Conservation (phyloP, 2,113 vertebrate species). For the Phrynosoma blainvillii region DNA sequence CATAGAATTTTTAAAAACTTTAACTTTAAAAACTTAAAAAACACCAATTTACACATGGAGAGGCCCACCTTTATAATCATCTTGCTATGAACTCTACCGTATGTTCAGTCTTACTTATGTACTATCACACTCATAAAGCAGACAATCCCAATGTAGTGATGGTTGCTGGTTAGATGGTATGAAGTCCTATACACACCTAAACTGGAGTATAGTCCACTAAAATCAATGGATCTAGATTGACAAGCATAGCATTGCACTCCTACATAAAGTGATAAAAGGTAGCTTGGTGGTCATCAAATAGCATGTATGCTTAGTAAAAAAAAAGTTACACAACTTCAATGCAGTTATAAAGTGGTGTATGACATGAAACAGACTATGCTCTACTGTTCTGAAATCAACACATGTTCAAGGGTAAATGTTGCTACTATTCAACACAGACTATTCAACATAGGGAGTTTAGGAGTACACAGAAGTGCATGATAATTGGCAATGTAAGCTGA, state of each 20-base stretch:
- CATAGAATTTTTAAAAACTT: not conserved
- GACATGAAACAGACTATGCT: not conserved
- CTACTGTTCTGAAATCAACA: not conserved
- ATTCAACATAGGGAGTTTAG: not conserved
- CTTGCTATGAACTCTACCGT: not conserved
- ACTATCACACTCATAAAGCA: not conserved
- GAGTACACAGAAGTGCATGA: not conserved
- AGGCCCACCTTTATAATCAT: not conserved
- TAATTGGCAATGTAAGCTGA: not conserved
- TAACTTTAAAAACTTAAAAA: no score
- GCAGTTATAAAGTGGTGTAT: not conserved
- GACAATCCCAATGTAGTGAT: not conserved
- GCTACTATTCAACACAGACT: not conserved
- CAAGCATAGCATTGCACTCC: not conserved
- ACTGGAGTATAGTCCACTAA: not conserved
- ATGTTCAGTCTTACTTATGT: not conserved
- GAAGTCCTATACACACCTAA: not conserved
- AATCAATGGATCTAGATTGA: not conserved
- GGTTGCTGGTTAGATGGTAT: not conserved
- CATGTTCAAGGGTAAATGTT: not conserved
- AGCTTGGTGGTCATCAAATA: not conserved
- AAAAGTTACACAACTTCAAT: no score
- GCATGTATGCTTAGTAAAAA: not conserved
- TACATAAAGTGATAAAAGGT: not conserved
- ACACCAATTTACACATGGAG: not conserved